Evolutionary conservation across 2,888 invertebrate genomes (phyloP).

Genomic region (Bruchidius siliquastri): DNA sequence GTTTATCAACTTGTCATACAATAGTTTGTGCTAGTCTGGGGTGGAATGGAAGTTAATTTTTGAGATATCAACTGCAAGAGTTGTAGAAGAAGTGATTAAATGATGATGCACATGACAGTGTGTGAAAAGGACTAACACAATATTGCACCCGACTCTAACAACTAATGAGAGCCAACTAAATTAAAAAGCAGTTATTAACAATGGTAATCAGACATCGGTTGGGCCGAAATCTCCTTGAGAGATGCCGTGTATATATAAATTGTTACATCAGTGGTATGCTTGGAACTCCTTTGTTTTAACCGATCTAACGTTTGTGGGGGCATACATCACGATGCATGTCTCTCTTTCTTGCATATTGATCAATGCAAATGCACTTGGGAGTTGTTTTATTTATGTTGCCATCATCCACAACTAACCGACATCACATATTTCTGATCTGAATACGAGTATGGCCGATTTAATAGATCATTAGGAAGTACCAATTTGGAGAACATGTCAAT

Average conservation of each 20-base stretch:
- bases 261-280: not conserved
- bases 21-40: too few relatives aligned
- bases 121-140: constrained; percentile 25
- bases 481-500: too few relatives aligned
- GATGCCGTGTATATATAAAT: not conserved
- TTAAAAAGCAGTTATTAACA: constrained; percentile 3
- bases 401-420: not conserved
- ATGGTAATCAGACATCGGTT: not conserved
- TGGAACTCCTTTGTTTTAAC: not conserved
- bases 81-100: not conserved
- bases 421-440: not conserved
- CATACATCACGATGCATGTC: not conserved
- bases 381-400: not conserved
- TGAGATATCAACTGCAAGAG: too few relatives aligned
- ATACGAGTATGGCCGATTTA: not conserved
- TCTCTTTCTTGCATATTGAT: not conserved
- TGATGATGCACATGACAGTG: constrained; percentile 16
- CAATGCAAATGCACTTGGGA: not conserved
- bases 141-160: constrained; percentile 26
- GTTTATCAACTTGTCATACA: too few relatives aligned
- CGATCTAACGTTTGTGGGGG: not conserved
- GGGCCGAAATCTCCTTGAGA: not conserved
- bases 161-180: constrained; percentile 11
- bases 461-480: not conserved
- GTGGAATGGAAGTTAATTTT: too few relatives aligned